phyloP scores from a whole-genome alignment of 2,113 vertebrate species.

The Candoia aspera region DNA sequence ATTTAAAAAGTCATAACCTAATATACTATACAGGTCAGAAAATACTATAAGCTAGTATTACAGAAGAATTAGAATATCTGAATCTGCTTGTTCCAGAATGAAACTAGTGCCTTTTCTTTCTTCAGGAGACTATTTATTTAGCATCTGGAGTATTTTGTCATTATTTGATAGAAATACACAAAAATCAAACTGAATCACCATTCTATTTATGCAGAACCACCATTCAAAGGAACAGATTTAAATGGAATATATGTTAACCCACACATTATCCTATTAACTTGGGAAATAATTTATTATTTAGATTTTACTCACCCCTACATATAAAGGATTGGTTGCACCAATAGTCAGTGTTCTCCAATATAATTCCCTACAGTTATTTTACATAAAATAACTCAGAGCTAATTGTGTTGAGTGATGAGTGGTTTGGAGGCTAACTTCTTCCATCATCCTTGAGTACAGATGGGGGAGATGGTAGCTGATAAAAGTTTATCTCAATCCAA shows the following conservation, averaged over 20 bases:
- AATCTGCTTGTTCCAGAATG: background rate
- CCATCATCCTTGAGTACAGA: background rate
- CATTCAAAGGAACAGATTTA: background rate
- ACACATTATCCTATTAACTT: background rate
- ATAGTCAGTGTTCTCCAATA: background rate
- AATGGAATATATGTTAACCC: too few species aligned
- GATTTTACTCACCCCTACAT: too few species aligned
- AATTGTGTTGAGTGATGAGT: too few species aligned
- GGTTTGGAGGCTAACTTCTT: too few species aligned
- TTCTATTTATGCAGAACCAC: background rate
- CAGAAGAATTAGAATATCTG: background rate
- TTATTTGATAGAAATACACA: background rate
- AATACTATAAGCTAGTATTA: background rate
- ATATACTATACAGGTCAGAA: background rate
- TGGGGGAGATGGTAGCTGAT: background rate
- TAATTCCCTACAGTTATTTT: background rate
- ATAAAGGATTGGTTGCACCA: background rate
- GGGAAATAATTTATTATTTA: background rate
- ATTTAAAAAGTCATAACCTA: background rate
- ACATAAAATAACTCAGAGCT: too few species aligned
- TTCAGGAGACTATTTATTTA: background rate
- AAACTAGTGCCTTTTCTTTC: background rate
- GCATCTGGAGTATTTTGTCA: too few species aligned
- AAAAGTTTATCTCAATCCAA: background rate
- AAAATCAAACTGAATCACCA: background rate